These are phyloP conservation scores for Papio anubis DNA, from an alignment of 2,113 vertebrate genomes.

Conservation along the genomic window DNA sequence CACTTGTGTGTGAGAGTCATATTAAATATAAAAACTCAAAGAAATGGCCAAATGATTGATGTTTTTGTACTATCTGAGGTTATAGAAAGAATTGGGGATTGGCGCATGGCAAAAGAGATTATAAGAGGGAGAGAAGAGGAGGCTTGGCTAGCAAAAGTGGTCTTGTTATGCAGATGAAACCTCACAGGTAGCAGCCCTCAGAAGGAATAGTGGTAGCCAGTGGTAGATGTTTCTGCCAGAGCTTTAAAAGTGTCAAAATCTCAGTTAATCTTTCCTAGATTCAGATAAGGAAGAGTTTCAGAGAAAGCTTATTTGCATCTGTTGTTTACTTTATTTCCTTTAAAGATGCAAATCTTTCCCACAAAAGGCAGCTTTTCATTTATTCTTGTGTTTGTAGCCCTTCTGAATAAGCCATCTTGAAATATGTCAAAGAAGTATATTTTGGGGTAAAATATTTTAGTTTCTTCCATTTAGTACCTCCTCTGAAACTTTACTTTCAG, in stretches of 20 bases:
- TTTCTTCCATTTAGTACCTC: too few relatives aligned
- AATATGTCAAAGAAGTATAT: too few relatives aligned
- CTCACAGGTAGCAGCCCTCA: background rate
- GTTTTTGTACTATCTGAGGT: background rate
- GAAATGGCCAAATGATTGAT: background rate
- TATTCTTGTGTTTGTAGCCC: too few relatives aligned
- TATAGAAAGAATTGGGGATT: background rate
- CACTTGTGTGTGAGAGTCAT: background rate
- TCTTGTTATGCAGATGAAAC: background rate
- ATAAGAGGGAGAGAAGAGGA: background rate
- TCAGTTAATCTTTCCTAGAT: background rate
- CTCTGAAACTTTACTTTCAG: too few relatives aligned
- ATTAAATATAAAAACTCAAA: background rate
- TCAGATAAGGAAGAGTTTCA: background rate
- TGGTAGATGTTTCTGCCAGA: background rate
- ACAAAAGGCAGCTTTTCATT: too few relatives aligned
- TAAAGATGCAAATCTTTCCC: background rate
- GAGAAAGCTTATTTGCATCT: background rate
- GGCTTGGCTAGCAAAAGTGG: background rate
- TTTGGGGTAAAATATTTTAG: too few relatives aligned
- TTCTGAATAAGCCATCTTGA: too few relatives aligned
- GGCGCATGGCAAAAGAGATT: background rate
- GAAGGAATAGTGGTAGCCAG: background rate
- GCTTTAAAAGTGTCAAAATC: background rate
- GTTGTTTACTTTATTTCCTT: background rate